A percentile compares a stretch with the other conserved stretches of the same genome.
Conservation (phyloP, 2,888 invertebrate species). For the Synanthedon formicaeformis region DNA sequence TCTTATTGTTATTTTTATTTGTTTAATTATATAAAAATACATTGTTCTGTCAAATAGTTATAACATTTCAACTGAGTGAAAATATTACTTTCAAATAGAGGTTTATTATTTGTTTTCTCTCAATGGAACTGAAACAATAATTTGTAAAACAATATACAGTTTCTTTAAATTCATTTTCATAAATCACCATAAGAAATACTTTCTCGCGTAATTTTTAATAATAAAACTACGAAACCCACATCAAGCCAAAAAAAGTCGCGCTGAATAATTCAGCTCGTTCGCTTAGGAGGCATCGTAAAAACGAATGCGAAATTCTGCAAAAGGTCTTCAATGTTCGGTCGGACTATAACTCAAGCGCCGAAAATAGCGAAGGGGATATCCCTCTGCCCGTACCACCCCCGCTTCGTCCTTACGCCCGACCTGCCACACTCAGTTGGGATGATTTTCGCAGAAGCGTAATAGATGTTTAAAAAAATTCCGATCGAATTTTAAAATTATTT, state of each 20-base stretch:
- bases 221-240: constrained; percentile 26
- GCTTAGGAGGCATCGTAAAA: constrained; percentile 61
- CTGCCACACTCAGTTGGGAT: constrained; percentile 45
- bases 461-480: constrained; percentile 27
- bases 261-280: constrained; percentile 58
- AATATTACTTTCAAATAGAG: constrained; percentile 1
- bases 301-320: constrained; percentile 61
- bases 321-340: constrained; percentile 66
- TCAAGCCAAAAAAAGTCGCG: constrained; percentile 35
- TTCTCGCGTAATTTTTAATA: constrained; percentile 21
- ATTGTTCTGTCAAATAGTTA: no score
- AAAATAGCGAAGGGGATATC: constrained; percentile 58
- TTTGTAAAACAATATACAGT: neutral
- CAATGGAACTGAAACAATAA: no score
- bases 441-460: constrained; percentile 47
- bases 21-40: neutral
- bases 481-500: no score
- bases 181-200: no score
- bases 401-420: constrained; percentile 15
- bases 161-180: constrained; percentile 1
- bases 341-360: constrained; percentile 63
- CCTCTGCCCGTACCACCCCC: constrained; percentile 19
- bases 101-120: no score
- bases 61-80: no score
- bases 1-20: no score